Conservation (phyloP, 2,888 invertebrate genomes). For the Hypsopygia costalis region DNA sequence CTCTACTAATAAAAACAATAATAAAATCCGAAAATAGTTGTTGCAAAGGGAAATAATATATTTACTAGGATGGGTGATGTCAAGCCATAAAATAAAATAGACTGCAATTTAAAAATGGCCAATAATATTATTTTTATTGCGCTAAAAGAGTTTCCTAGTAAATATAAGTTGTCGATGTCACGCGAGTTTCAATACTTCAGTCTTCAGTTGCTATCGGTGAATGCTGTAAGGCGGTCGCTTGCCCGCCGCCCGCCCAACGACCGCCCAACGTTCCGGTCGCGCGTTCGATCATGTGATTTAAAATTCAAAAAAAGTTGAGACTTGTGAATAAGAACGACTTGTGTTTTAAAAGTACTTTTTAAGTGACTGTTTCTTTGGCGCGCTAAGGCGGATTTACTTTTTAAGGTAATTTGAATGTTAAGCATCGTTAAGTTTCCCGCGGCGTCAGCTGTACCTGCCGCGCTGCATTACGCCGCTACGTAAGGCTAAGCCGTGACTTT, state of each 20-base stretch:
- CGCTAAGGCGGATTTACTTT: constrained; percentile 26
- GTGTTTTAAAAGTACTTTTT: constrained; percentile 3
- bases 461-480: not conserved
- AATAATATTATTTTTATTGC: too few species aligned
- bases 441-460: constrained; percentile 9
- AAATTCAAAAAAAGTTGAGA: constrained; percentile 3
- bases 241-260: constrained; percentile 41
- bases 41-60: too few species aligned
- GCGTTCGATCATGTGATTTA: constrained; percentile 9
- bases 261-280: constrained; percentile 24
- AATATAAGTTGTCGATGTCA: not conserved
- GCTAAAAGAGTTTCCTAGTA: too few species aligned
- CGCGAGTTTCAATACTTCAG: not conserved
- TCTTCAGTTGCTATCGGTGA: constrained; percentile 39
- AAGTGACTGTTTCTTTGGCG: constrained; percentile 19
- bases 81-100: too few species aligned
- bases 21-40: too few species aligned
- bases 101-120: too few species aligned
- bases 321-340: not conserved
- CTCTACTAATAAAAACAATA: too few species aligned
- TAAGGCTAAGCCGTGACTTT: not conserved
- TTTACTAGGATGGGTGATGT: too few species aligned
- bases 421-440: constrained; percentile 16
- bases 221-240: constrained; percentile 42
- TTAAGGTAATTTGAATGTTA: constrained; percentile 33